Evolutionary conservation across 2,888 invertebrate genomes (phyloP), one percentile per base, ranked within the genome.

Genomic region (Lasioglossum zephyrum): DNA sequence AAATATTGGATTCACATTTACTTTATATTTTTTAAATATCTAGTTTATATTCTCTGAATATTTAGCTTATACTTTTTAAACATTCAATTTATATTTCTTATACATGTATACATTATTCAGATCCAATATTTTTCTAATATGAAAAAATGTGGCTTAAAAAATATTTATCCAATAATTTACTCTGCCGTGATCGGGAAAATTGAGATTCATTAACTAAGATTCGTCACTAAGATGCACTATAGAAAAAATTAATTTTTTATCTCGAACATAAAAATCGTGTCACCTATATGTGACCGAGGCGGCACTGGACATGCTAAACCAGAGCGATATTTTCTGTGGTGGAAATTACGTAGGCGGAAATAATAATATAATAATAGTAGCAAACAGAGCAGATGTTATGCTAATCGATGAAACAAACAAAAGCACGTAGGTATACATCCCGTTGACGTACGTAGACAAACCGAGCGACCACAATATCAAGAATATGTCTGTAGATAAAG

Each of bases 391-490:
- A 18, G 63, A 63, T 63, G 63, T 63, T 63, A 31, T 31, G 63
- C 31, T 63, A 63, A 63, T 63, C 63, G 63, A 63, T 63, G 63
- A 63, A 16, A 63, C 63, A 63, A 63, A 63, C 63, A 31, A 31
- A 31, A 26, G 31, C 18, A 2, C 31, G 63, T 26, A 22, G 18
- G 13, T 63, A n/a, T n/a, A n/a, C 1, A 3, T 63, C 18, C 31
- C 16, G 63, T 31, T 6, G 63, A 63, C 31, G 63, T 63, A 16
- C 16, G 16, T 6, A 5, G 31, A 53, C 22, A 53, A n/a, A 16
- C 31, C 8, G 2, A 31, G 16, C 63, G 63, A 63, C 63, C 16
- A 63, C 31, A 63, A 16, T 63, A 18, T 31, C 8, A 63, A 18
- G 26, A 31, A 31, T 18, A 16, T 63, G 11, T 63, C 31, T 31